Evolutionary conservation across 2,888 invertebrate species (phyloP).

Genomic region (Mallateleia sp.): DNA sequence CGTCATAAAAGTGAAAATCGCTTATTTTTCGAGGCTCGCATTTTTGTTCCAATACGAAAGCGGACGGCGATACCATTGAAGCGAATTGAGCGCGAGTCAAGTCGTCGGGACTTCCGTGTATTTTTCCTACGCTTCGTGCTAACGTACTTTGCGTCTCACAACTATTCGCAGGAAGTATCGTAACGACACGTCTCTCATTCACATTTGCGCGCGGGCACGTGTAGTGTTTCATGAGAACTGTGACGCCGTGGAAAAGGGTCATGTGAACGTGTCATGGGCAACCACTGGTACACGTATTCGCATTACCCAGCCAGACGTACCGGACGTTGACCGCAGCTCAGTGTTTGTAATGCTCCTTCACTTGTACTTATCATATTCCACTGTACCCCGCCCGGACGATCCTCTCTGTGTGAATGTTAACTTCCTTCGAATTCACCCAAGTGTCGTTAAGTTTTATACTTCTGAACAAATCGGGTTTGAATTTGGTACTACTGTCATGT

Average conservation of each 20-base stretch:
- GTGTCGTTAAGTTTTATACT: slow-evolving; percentile 37
- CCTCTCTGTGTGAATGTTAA: slow-evolving; percentile 28
- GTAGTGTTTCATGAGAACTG: slow-evolving; percentile 89
- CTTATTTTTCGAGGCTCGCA: no score
- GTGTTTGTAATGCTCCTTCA: slow-evolving; percentile 56
- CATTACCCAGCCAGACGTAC: slow-evolving; percentile 86
- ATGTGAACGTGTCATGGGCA: slow-evolving; percentile 89
- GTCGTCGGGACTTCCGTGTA: slow-evolving; percentile 56
- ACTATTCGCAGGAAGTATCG: slow-evolving; percentile 89
- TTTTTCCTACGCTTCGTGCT: slow-evolving; percentile 55
- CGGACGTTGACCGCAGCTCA: slow-evolving; percentile 86
- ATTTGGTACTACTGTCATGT: no score
- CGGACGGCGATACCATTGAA: no score
- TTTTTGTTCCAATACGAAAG: no score
- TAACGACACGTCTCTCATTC: slow-evolving; percentile 88
- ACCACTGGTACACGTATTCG: slow-evolving; percentile 86
- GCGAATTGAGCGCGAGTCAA: no score
- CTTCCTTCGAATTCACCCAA: slow-evolving; percentile 37
- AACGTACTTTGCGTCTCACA: slow-evolving; percentile 76
- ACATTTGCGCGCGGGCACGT: slow-evolving; percentile 83
- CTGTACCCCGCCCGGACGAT: slow-evolving; percentile 10
- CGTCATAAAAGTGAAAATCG: no score
- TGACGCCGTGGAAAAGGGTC: slow-evolving; percentile 89
- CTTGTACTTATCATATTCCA: slow-evolving; percentile 70
- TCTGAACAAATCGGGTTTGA: no score